Base-by-base conservation (phyloP, 2,888 invertebrate genomes). In the Yponomeuta cagnagella region DNA sequence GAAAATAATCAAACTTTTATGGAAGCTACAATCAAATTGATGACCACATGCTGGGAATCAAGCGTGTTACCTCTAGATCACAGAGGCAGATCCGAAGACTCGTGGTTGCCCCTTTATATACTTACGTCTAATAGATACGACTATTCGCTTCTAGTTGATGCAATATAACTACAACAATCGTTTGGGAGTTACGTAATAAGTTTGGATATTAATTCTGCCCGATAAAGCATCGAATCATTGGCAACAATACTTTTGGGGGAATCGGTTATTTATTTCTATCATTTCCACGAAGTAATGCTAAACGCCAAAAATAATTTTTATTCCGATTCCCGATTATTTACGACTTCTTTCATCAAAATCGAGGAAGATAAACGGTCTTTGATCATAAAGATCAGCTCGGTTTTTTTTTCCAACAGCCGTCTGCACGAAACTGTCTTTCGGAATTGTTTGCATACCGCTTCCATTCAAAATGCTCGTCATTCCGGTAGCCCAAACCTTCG, bases 121-220 rank as follows among this genome's bases (percentile, higher is more conserved):
- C n/a, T n/a, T n/a, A 80, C 81, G 78, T 84, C 85, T 88, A 84
- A 88, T 87, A 88, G 88, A 87, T 87, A 86, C 83, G 83, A 81
- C 86, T 82, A 87, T 89, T 82, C 80, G 73, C 82, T 84, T 88
- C 87, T 88, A 89, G 89, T 86, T 84, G 84, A 86, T 84, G 81
- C 82, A 83, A 82, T 82, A 80, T 80, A 85, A 80, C 75, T 80
- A 83, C 79, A 78, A 82, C 80, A 80, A 81, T 74, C 72, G 73
- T 74, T 69, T 72, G 12, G 64, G 72, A 72, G 71, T 71, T 80
- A 76, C 78, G 79, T 82, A 81, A 83, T 87, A 86, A 82, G 80
- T 82, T 78, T 80, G 80, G 86, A 83, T 87, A 85, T 89, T 90
- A 89, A 89, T 90, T 89, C 88, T 82, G 83, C 87, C 83, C 89